A percentile compares a stretch with the other conserved stretches of the same genome.
These are phyloP conservation scores for Drosophila pectinifera DNA, from an alignment of 1,140 invertebrate genomes.

Conservation along the genomic window DNA sequence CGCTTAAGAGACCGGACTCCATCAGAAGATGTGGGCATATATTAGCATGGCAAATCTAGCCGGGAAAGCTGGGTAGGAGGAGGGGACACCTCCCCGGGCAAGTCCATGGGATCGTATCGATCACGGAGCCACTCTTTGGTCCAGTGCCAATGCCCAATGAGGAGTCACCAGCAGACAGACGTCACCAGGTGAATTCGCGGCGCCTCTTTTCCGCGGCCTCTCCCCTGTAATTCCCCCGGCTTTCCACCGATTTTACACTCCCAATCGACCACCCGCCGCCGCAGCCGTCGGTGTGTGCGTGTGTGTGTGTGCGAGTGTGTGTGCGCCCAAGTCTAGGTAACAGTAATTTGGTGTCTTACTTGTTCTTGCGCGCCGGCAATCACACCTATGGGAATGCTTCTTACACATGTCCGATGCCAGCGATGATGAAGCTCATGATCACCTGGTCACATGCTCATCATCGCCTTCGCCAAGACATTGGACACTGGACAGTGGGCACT, in stretches of 20 bases:
- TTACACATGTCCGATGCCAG: constrained; percentile 68
- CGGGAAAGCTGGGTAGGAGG: constrained; percentile 11
- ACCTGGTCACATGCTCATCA: constrained; percentile 14
- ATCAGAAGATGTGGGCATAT: not conserved
- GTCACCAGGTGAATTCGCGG: constrained; percentile 41
- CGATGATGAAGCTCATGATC: constrained; percentile 22
- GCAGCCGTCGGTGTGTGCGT: not conserved
- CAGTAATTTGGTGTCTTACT: constrained; percentile 82
- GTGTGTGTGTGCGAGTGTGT: not conserved
- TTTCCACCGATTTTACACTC: constrained; percentile 16
- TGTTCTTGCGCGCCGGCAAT: constrained; percentile 81
- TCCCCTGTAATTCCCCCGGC: not conserved
- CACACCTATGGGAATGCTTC: constrained; percentile 82
- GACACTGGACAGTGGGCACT: too few relatives aligned
- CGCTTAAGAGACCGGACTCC: constrained; percentile 1
- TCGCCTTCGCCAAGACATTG: not conserved
- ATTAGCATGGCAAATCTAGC: constrained; percentile 71
- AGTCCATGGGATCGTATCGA: constrained; percentile 28
- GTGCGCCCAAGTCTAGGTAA: constrained; percentile 42
- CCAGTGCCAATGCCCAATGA: constrained; percentile 35
- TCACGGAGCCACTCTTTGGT: constrained; percentile 46
- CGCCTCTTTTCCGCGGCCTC: constrained; percentile 19
- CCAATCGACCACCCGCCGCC: constrained; percentile 18
- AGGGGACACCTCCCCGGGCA: constrained; percentile 17
- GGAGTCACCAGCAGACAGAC: constrained; percentile 16